Evolutionary conservation across 2,113 vertebrate species (phyloP).

Genomic region (Meriones unguiculatus): DNA sequence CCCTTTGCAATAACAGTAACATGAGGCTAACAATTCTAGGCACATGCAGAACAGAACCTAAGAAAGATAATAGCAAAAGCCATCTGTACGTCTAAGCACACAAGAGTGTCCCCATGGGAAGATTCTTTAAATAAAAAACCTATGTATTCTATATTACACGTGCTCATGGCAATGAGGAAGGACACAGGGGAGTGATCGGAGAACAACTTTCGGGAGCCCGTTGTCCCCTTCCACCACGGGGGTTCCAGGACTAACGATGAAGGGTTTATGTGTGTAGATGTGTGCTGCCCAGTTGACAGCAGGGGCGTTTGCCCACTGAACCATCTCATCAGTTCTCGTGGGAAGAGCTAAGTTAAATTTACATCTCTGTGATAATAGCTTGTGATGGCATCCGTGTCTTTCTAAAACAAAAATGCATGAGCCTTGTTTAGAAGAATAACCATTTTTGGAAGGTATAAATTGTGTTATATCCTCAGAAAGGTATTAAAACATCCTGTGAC

Average conservation of each 20-base stretch:
- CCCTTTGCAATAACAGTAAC: background rate
- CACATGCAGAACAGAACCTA: background rate
- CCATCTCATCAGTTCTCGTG: background rate
- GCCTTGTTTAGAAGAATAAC: conserved; percentile 1
- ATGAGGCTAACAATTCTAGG: background rate
- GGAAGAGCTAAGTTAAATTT: background rate
- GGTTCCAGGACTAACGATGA: background rate
- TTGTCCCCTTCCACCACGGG: background rate
- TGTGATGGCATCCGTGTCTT: background rate
- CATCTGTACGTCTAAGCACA: background rate
- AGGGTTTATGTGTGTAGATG: background rate
- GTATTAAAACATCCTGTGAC: background rate
- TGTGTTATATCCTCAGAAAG: background rate
- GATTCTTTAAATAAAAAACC: background rate
- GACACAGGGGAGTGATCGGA: too few species aligned
- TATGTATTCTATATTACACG: background rate
- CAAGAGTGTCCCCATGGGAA: background rate
- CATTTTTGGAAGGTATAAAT: background rate
- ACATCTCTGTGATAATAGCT: background rate
- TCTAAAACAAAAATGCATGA: conserved; percentile 34
- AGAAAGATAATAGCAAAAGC: conserved; percentile 23
- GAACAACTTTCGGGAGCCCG: background rate
- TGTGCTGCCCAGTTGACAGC: background rate
- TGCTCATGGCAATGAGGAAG: background rate
- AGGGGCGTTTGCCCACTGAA: background rate